phyloP scores from a whole-genome alignment of 2,888 invertebrate species.

The Julus scanicus region DNA sequence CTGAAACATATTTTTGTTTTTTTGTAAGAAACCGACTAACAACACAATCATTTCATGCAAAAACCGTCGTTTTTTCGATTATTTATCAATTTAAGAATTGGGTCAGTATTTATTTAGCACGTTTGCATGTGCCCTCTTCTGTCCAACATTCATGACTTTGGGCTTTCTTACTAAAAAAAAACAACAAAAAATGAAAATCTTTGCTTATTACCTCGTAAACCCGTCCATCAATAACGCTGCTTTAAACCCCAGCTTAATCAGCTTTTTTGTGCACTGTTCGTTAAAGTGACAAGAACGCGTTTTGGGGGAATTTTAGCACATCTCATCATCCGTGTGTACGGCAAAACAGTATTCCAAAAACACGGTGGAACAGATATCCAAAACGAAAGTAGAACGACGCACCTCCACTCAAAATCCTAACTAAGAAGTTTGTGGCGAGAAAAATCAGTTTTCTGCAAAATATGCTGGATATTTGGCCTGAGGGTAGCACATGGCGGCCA shows the following conservation, averaged over 20 bases:
- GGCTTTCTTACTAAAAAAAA: background rate
- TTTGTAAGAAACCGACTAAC: too few species aligned
- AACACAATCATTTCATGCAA: background rate
- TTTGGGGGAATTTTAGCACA: background rate
- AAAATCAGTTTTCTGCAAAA: background rate
- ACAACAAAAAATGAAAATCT: background rate
- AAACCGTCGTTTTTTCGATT: background rate
- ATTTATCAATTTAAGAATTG: background rate
- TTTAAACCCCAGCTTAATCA: background rate
- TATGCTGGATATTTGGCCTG: background rate
- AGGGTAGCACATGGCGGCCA: background rate
- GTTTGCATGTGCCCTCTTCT: background rate
- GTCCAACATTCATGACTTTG: background rate
- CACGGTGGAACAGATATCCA: background rate
- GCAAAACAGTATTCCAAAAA: background rate
- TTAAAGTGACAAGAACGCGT: background rate
- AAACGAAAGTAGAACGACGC: background rate
- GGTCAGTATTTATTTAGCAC: constrained; percentile 27
- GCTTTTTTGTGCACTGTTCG: background rate
- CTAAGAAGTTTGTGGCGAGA: background rate
- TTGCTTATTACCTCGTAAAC: constrained; percentile 11
- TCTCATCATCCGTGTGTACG: background rate
- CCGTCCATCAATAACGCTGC: background rate
- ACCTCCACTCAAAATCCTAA: background rate
- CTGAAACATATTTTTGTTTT: too few species aligned